Evolutionary conservation across 1,140 invertebrate species (phyloP), one percentile per base, ranked within the genome.

Genomic region (Chionoecetes opilio): DNA sequence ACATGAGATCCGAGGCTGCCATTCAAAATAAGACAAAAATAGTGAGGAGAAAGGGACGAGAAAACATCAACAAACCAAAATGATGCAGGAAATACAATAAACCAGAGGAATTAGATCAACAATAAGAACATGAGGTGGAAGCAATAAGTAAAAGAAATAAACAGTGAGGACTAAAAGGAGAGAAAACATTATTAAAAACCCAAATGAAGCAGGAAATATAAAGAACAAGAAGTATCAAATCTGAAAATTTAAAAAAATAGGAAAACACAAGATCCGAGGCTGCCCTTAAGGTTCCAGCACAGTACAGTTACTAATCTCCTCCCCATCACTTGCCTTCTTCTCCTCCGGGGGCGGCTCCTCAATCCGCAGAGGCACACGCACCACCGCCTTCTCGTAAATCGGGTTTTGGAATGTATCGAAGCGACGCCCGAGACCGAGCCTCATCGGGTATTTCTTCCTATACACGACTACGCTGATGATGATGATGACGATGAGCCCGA

Each of bases 391-490:
- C 85, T 94, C 96, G 88, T 96, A 97, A 35, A 96, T 96, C 14
- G 97, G 97, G 92, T 97, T 97, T 41, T 97, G 96, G 94, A 97
- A 97, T 31, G 97, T 97, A 53, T 96, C 97, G 96, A 97, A 97
- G 35, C 97, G 96, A 31, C 97, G 93, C 21, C 97, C 97, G 11
- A 97, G 93, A 0, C 96, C 96, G 96, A 97, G 97, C 75, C 97
- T 93, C 14, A 97, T 97, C 3, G 97, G 97, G 93, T 97, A 97
- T 84, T 96, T 96, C 46, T 96, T 96, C 3, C 97, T 95, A 92
- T 97, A 97, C 84, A 96, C 32, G 26, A 96, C 75, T 3, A 96
- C 82, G 35, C 82, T 92, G n/a, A 93, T 93, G 21, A 96, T 92
- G 6, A 90, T 21, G 75, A 93, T 82, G 11, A 96, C 46, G 29